Evolutionary conservation across 2,888 invertebrate species (phyloP), one percentile per base, ranked within the genome.

Genomic region (Dasysyrphus albostriatus): DNA sequence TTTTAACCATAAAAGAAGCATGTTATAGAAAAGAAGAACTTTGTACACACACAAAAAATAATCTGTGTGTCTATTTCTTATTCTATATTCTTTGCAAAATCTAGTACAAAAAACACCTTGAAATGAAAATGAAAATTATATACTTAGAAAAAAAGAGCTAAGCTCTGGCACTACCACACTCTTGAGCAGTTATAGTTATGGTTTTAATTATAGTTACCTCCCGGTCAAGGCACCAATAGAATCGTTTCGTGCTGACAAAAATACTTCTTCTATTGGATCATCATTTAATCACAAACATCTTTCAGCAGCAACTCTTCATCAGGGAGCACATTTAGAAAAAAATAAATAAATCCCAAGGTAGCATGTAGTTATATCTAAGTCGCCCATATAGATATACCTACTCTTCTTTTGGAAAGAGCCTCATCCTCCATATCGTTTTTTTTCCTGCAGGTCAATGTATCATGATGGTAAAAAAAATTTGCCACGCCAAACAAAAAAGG

Each of bases 51-150:
- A 56, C 56, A 58, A 14, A 51, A 16, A 29, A 39, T 42, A n/a
- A 14, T 67, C 67, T 61, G 49, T 72, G 54, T 32, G 51, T 39
- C 56, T 72, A 70, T 59, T 61, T 42, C 58, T 63, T 69, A 16
- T 58, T 49, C 37, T 24, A 19, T 24, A 19, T 29, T 49, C 44
- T 82, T 65, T 47, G 51, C 44, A 54, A 72, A 84, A 59, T 19
- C 12, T 51, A 39, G 37, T 61, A 58, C 42, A 59, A 58, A 54
- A 78, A 83, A 78, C 78, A 78, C 88, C 88, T 88, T 89, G 88
- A 89, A 89, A 88, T 89, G 89, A 89, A 89, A 89, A 88, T 88
- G 88, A 89, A 89, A 88, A 89, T 88, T 81, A 32, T 32, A 32
- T 32, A 85, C 79, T 69, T 67, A 72, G n/a, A n/a, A n/a, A 7